Base-by-base conservation (phyloP, 2,113 vertebrate genomes). In the Salvelinus fontinalis region DNA sequence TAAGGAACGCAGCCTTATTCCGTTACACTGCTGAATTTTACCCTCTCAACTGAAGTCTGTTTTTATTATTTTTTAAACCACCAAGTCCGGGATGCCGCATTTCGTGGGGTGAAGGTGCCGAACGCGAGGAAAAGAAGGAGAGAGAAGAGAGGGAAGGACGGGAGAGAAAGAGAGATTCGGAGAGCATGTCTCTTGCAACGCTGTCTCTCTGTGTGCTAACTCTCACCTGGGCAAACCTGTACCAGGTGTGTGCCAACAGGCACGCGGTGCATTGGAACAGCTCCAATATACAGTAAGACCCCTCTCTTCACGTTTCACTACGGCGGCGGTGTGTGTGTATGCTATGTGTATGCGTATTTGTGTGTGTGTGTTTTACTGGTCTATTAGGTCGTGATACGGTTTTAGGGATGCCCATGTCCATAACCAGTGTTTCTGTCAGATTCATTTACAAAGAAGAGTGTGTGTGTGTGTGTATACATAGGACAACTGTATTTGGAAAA, bases 201-300 rank as follows among this genome's bases (percentile, higher is more conserved):
- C 85, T 93, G 84, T 88, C 83, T 89, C 84, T 94, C 79, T 91
- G 87, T 87, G 88, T 92, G 84, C 87, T 94, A 80, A 90, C 91
- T 90, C 89, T 94, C 89, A 93, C 93, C 93, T 94, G 93, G 87
- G 84, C 86, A 60, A 90, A 89, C 89, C 81, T 90, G 84, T 76
- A 89, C 90, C 93, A 90, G 91, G 90, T 89, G 90, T 83, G 91
- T 79, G 94, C 94, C 78, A 96, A 95, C 91, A 93, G 96, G 78
- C 96, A 97, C 83, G 95, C 96, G 62, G 95, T 97, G 71, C 95
- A 97, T 90, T 97, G 96, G 96, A 97, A 97, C 94, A 96, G 95
- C 93, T 97, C 96, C 87, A 97, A 97, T 93, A 95, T 95, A 91
- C 95, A 96, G 96, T 97, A 95, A 97, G 94, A 79, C 26, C 62